phyloP scores from a whole-genome alignment of 53 echinoderm and acorn worm genomes.

The Actinopyga echinites region DNA sequence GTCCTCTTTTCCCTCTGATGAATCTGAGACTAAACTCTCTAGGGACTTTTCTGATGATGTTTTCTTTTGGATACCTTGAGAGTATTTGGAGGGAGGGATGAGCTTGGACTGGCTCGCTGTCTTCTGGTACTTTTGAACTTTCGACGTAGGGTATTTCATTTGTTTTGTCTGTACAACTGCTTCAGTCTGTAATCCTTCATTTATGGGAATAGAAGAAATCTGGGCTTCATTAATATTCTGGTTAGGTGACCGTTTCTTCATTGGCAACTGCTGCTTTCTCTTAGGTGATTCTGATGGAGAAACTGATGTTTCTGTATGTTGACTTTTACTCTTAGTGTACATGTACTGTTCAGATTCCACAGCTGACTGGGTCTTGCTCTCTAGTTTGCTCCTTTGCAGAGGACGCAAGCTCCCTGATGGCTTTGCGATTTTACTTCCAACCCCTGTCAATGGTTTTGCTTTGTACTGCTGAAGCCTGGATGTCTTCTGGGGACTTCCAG shows the following conservation, averaged over 20 bases:
- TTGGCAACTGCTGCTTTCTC: background rate
- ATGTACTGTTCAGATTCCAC: background rate
- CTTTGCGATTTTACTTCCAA: background rate
- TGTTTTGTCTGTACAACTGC: too few relatives aligned
- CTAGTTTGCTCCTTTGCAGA: background rate
- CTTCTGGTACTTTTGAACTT: background rate
- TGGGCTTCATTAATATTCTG: background rate
- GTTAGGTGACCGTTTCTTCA: background rate
- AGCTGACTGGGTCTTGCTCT: background rate
- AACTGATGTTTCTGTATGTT: background rate
- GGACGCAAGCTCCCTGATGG: background rate
- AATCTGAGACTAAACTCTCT: background rate
- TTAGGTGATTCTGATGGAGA: background rate
- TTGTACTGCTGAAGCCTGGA: constrained; percentile 12
- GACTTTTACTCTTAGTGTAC: background rate
- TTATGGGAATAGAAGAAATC: background rate
- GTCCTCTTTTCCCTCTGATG: constrained; percentile 4
- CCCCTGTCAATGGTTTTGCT: background rate
- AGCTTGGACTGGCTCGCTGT: constrained; percentile 4
- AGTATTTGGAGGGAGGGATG: background rate
- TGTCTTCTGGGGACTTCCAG: background rate
- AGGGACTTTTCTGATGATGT: too few relatives aligned
- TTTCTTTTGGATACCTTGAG: background rate
- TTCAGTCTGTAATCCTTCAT: background rate
- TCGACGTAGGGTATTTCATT: background rate